Evolutionary conservation across 64 coral and sea anemone species (phyloP).

Genomic region (Stylophora pistillata): DNA sequence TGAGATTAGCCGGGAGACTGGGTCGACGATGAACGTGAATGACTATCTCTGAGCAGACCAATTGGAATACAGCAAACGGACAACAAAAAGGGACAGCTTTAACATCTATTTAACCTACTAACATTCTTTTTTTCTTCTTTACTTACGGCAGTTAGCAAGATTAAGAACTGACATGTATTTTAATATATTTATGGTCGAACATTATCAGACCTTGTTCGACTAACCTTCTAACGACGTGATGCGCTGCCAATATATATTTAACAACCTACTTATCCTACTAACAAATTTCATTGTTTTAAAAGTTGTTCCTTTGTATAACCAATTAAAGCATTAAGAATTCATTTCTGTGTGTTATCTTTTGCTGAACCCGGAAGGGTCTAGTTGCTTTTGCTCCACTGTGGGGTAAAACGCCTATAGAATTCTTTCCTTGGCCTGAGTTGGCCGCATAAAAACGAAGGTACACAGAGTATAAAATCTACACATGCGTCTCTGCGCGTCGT

Average conservation of each 20-base stretch:
- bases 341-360: background rate
- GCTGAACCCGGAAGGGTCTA: too few species aligned
- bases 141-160: background rate
- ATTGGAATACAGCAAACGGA: background rate
- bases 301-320: slow-evolving; percentile 35
- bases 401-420: too few species aligned
- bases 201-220: background rate
- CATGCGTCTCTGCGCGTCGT: too few species aligned
- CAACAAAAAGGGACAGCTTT: background rate
- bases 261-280: slow-evolving; percentile 17
- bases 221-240: background rate
- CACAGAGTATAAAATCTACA: too few species aligned
- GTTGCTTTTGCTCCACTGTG: too few species aligned
- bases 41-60: slow-evolving; percentile 21
- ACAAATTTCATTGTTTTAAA: background rate
- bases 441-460: too few species aligned
- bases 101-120: slow-evolving; percentile 21
- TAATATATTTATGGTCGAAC: background rate
- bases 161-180: background rate
- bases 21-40: slow-evolving; percentile 3
- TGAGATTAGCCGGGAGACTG: slow-evolving; percentile 23
- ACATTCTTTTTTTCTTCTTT: background rate
- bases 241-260: background rate
- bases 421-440: too few species aligned
- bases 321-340: slow-evolving; percentile 8